phyloP scores from a whole-genome alignment of 2,888 invertebrate species.

The Lacanobia wlatinum region DNA sequence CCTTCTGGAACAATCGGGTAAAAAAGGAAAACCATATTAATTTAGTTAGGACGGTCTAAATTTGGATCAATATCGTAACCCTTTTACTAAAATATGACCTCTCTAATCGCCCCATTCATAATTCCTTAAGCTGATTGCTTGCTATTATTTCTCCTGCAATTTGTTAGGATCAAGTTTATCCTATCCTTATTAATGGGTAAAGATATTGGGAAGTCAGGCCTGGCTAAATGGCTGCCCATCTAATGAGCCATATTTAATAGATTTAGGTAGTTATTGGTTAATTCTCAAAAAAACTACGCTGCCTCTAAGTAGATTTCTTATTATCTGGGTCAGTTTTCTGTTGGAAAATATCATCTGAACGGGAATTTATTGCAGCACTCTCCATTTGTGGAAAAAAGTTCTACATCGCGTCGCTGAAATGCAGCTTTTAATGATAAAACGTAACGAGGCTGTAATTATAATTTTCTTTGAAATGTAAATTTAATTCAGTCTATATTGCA shows the following conservation, averaged over 20 bases:
- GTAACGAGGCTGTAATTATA: neutral
- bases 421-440: slow-evolving; percentile 3
- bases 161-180: slow-evolving; percentile 39
- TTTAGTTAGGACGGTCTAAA: neutral
- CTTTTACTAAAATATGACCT: slow-evolving; percentile 38
- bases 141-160: slow-evolving; percentile 32
- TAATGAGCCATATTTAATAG: slow-evolving; percentile 17
- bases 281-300: neutral
- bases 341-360: neutral
- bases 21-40: neutral
- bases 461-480: slow-evolving; percentile 29
- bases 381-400: neutral
- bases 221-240: neutral
- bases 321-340: neutral
- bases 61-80: neutral
- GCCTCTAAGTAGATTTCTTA: neutral
- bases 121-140: slow-evolving; percentile 42
- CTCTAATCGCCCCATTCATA: slow-evolving; percentile 36
- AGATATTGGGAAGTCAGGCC: slow-evolving; percentile 28
- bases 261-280: neutral
- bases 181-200: slow-evolving; percentile 35
- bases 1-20: neutral
- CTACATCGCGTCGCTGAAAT: neutral
- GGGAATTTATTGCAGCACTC: neutral
- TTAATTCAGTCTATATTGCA: neutral